Base-by-base conservation (phyloP, 2,888 invertebrate genomes). In the Sminthurides aquaticus region DNA sequence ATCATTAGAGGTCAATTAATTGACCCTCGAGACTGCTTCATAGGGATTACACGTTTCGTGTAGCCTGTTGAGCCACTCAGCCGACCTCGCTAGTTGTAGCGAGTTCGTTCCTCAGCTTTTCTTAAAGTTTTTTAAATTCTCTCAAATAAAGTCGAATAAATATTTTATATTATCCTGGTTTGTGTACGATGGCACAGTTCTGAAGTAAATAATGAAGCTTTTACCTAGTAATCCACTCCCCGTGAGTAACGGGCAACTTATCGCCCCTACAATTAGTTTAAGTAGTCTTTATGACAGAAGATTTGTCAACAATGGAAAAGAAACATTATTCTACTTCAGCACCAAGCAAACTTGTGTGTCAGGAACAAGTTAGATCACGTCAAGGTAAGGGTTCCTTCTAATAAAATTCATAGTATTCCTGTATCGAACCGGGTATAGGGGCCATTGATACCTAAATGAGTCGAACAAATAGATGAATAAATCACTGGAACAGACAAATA, bases 141-240 rank as follows among this genome's bases (percentile, higher is more conserved):
- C 5, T 18, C 20, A 52, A 52, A 52, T 22, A 18, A 20, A 22
- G 52, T 22, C 22, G 56, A 52, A 28, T 28, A 25, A 60, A 61
- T 20, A 55, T 2, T 64, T 18, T 55, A 68, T 64, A 67, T 69
- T 68, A 64, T 54, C 54, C 67, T 65, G 58, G 63, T 67, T 68
- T 66, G 64, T 64, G 34, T 66, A 72, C 61, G 66, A 74, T 74
- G 74, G 74, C 74, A 64, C 69, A 70, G 62, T 74, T 67, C 69
- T 74, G 69, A 74, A 66, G 61, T 55, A 59, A 72, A 74, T 68
- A 68, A 73, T 74, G 74, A 73, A 70, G 74, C 64, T 67, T 70
- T 68, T 58, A 67, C 49, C 49, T 49, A 56, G 48, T 55, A 34
- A 67, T 62, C 26, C 28, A n/a, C 64, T 66, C 60, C 74, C 73